Evolutionary conservation across 2,888 invertebrate genomes (phyloP).

Genomic region (Pachydiplax longipennis): DNA sequence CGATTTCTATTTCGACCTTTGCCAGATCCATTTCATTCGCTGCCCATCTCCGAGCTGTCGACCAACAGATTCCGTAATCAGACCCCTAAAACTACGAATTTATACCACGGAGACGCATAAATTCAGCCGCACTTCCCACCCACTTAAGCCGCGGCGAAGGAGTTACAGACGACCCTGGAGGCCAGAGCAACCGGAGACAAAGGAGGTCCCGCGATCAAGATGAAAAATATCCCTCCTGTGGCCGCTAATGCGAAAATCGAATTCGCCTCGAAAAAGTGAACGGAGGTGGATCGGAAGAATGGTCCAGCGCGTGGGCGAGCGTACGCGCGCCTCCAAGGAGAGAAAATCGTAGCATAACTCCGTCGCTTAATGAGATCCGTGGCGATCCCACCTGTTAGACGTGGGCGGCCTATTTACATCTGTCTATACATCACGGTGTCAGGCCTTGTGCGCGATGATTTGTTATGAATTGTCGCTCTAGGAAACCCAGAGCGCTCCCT

Average conservation of each 20-base stretch:
- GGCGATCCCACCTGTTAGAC: constrained; percentile 1
- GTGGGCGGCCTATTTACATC: constrained; percentile 24
- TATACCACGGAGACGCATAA: no score
- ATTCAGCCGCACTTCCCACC: no score
- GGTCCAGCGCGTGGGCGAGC: neutral
- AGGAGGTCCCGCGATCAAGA: neutral
- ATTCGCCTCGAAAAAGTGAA: neutral
- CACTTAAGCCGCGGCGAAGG: no score
- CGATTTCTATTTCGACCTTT: no score
- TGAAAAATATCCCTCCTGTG: neutral
- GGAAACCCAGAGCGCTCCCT: neutral
- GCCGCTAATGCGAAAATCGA: neutral
- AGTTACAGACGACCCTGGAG: no score
- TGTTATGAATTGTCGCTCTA: constrained; percentile 3
- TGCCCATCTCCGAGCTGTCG: no score
- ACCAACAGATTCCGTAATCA: no score
- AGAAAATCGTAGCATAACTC: constrained; percentile 27
- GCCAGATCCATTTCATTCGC: no score
- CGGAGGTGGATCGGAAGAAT: neutral
- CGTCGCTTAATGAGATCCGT: neutral
- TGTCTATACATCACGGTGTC: constrained; percentile 38
- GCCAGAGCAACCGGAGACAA: no score
- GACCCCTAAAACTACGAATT: no score
- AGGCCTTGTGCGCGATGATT: constrained; percentile 12
- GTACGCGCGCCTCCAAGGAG: neutral